phyloP scores from a whole-genome alignment of 1,140 invertebrate species.

The Drosophila oshimai region DNA sequence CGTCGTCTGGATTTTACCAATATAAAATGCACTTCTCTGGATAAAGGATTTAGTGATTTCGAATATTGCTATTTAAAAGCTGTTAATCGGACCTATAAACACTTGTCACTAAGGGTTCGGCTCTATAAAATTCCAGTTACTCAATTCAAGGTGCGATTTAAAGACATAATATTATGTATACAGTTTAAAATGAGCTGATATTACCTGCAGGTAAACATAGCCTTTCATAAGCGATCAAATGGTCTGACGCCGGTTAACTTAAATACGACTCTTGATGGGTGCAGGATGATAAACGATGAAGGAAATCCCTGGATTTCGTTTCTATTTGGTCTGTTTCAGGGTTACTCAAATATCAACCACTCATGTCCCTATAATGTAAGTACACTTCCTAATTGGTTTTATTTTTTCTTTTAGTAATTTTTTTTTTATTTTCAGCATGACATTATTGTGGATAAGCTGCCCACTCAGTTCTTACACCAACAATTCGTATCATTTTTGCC shows the following conservation, averaged over 20 bases:
- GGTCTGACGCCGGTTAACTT: neutral
- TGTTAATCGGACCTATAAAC: conserved; percentile 2
- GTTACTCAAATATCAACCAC: conserved; percentile 13
- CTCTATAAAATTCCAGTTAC: neutral
- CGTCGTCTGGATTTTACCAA: conserved; percentile 6
- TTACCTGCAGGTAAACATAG: neutral
- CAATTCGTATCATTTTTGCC: neutral
- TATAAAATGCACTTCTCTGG: neutral
- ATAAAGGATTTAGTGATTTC: neutral
- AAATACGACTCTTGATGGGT: conserved; percentile 8
- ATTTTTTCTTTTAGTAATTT: neutral
- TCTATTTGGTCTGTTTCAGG: neutral
- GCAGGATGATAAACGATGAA: neutral
- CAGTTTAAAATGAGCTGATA: neutral
- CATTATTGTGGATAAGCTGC: conserved; percentile 11
- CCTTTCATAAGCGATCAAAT: conserved; percentile 8
- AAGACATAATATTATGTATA: neutral
- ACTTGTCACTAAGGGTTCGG: neutral
- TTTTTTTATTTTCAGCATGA: neutral
- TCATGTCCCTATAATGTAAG: conserved; percentile 9
- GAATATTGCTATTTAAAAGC: conserved; percentile 17
- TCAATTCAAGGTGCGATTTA: neutral
- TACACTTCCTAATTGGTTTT: too few species aligned
- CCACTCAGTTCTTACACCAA: neutral
- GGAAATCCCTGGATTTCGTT: neutral